Conservation (phyloP, 1,140 invertebrate genomes). For the Diabrotica undecimpunctata region DNA sequence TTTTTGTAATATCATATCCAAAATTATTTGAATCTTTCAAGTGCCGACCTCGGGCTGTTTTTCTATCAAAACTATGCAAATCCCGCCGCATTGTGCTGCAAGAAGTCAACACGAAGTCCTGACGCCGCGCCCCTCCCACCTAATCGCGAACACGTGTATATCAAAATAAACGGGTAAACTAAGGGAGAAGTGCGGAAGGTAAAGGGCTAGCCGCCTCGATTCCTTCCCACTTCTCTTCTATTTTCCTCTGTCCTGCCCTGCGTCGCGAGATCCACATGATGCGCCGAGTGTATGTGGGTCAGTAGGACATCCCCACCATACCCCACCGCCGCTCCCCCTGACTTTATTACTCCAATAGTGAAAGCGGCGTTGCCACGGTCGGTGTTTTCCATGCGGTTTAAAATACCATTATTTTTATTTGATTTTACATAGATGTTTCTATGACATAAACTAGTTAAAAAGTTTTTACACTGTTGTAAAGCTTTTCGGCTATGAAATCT, state of each 20-base stretch:
- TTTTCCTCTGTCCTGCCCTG: not conserved
- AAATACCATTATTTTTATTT: too few relatives aligned
- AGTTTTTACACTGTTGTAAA: too few relatives aligned
- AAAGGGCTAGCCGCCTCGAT: constrained; percentile 29
- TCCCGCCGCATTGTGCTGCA: too few relatives aligned
- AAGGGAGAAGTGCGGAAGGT: constrained; percentile 38
- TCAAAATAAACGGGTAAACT: constrained; percentile 16
- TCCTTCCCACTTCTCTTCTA: not conserved
- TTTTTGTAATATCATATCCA: too few relatives aligned
- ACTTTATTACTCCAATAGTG: constrained; percentile 43
- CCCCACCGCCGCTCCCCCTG: constrained; percentile 51
- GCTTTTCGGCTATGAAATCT: too few relatives aligned
- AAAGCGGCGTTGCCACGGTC: constrained; percentile 32
- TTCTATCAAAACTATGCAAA: too few relatives aligned
- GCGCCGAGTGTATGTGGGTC: constrained; percentile 55
- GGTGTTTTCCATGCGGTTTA: too few relatives aligned
- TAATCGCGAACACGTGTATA: not conserved
- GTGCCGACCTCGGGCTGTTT: too few relatives aligned
- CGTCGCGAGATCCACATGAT: constrained; percentile 36
- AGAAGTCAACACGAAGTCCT: not conserved
- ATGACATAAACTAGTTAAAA: too few relatives aligned
- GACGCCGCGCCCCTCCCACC: constrained; percentile 2
- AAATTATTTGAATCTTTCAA: too few relatives aligned
- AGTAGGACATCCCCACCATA: constrained; percentile 61
- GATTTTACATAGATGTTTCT: too few relatives aligned